These are phyloP conservation scores for Drosophila nikananu DNA, from an alignment of 1,140 invertebrate genomes.

Conservation along the genomic window DNA sequence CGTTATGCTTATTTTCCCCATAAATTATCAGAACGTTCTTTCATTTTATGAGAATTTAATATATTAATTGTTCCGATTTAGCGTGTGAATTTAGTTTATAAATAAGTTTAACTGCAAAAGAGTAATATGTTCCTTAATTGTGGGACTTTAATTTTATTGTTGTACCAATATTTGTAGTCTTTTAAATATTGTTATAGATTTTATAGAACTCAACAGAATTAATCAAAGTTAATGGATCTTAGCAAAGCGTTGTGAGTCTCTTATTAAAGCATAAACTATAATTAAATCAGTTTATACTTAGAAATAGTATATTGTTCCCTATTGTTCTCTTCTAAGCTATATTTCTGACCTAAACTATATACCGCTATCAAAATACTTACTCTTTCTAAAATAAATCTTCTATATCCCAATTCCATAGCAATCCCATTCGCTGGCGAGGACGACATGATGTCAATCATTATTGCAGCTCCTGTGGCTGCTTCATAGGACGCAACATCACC, in stretches of 20 bases:
- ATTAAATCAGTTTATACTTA: neutral
- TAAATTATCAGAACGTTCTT: neutral
- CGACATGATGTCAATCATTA: conserved; percentile 80
- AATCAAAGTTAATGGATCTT: no score
- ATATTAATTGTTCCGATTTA: neutral
- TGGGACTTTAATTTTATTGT: neutral
- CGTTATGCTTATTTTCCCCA: no score
- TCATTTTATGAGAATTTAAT: neutral
- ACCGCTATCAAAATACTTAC: neutral
- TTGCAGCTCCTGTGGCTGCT: conserved; percentile 77
- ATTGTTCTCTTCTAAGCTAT: neutral
- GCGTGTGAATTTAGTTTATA: neutral
- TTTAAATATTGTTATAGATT: no score
- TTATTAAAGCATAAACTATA: neutral
- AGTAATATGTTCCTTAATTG: neutral
- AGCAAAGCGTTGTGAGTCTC: neutral
- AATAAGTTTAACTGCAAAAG: no score
- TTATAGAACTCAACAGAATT: no score
- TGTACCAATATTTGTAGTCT: no score
- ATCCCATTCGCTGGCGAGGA: conserved; percentile 71
- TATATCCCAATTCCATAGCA: conserved; percentile 30
- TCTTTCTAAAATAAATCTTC: neutral
- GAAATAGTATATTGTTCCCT: neutral
- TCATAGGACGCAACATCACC: conserved; percentile 75
- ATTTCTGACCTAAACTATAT: neutral